Evolutionary conservation across 2,113 vertebrate species (phyloP).

Genomic region (Scartelaos histophorus): DNA sequence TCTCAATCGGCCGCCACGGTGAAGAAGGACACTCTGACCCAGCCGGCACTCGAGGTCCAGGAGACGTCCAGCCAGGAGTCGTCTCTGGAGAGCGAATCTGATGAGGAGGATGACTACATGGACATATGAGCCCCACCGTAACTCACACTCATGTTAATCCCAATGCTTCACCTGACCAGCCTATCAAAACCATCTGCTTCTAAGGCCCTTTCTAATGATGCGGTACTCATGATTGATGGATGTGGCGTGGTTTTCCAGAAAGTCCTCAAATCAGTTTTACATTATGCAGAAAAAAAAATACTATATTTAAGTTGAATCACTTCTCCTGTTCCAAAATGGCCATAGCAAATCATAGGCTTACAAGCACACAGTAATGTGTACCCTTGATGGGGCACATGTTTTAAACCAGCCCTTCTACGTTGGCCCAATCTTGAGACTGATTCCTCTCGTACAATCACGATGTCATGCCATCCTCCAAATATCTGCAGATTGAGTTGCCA

Average conservation of each 20-base stretch:
- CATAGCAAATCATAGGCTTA: not conserved
- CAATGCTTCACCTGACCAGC: constrained; percentile 14
- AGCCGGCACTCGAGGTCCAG: constrained; percentile 94
- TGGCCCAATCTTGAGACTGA: not conserved
- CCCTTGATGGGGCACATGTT: not conserved
- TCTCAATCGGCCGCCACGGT: constrained; percentile 97
- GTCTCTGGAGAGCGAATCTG: constrained; percentile 94
- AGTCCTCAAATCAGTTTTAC: not conserved
- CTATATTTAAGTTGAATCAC: not conserved
- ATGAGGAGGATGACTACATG: constrained; percentile 96
- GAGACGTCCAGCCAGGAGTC: constrained; percentile 98
- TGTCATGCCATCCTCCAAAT: too few relatives aligned
- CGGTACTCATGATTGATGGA: not conserved
- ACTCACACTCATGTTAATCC: not conserved
- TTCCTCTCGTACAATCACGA: not conserved
- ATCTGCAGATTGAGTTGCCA: too few relatives aligned
- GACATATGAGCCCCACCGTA: constrained; percentile 81
- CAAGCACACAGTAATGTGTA: not conserved
- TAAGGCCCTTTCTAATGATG: not conserved
- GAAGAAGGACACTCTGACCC: constrained; percentile 92
- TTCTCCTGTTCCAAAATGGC: not conserved
- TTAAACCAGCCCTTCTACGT: not conserved
- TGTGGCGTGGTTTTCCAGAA: not conserved
- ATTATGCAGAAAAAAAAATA: not conserved
- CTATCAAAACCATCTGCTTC: not conserved